Evolutionary conservation across 2,797 vertebrate genomes (phyloP).

Genomic region (Cyclopterus lumpus): DNA sequence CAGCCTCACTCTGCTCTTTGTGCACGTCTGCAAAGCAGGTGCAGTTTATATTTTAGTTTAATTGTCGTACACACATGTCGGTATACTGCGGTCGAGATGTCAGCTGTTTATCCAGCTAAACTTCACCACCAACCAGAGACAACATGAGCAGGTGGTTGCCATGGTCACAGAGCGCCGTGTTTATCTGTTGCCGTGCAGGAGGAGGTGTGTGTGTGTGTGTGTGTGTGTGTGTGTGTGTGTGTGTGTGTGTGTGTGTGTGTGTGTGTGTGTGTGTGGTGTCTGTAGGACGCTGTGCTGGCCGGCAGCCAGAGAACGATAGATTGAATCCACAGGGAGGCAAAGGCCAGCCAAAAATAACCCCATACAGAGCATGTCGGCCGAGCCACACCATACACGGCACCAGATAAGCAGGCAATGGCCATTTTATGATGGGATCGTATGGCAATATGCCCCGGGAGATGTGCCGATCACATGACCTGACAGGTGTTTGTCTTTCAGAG

Average conservation of each 20-base stretch:
- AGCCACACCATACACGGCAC: conserved; percentile 49
- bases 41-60: conserved; percentile 38
- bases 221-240: background rate
- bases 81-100: conserved; percentile 50
- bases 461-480: conserved; percentile 17
- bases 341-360: conserved; percentile 83
- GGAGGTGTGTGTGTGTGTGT: conserved; percentile 22
- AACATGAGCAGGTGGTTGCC: conserved; percentile 70
- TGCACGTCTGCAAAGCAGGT: conserved; percentile 32
- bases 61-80: conserved; percentile 8
- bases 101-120: conserved; percentile 63
- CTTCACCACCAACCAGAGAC: conserved; percentile 45
- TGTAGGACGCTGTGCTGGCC: too few species aligned
- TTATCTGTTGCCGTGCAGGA: conserved; percentile 73
- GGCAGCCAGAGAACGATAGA: conserved; percentile 69
- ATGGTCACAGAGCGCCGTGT: conserved; percentile 68
- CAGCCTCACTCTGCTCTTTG: background rate
- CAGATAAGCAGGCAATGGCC: conserved; percentile 71
- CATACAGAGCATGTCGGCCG: conserved; percentile 40
- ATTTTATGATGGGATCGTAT: conserved; percentile 66
- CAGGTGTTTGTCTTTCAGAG: conserved; percentile 44
- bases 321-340: conserved; percentile 78
- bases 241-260: background rate
- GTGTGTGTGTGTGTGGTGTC: background rate
- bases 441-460: conserved; percentile 29